Base-by-base conservation (phyloP, 2,888 invertebrate species). In the Coleophora flavipennella region DNA sequence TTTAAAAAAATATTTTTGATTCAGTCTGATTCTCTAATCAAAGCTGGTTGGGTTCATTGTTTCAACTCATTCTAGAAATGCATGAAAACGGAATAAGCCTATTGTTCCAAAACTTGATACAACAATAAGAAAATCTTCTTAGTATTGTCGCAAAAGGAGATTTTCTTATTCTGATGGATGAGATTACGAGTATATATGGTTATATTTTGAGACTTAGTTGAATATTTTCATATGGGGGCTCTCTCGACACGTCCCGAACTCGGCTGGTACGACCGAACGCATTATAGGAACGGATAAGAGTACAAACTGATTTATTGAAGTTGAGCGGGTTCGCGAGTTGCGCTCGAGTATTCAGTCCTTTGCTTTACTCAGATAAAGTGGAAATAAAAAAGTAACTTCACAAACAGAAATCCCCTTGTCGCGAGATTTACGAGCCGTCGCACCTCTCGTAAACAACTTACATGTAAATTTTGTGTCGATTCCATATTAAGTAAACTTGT, bases 291-390 rank as follows among this genome's bases (percentile, higher is more conserved):
- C 74, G 74, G 63, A 73, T 76, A 74, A 79, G 72, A 74, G 78
- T 74, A 78, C 78, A 84, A 84, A 83, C 83, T 84, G 83, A 84
- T 83, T 84, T 84, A 84, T 84, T 77, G 76, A 83, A 84, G 83
- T 83, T 83, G 75, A 75, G 75, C 77, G 66, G 70, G 72, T 62
- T 66, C 55, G 57, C 61, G 69, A 74, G 74, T 75, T 80, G 81
- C 76, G 78, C 74, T 67, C 67, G 81, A 81, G 83, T 77, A 80
- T 75, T 76, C 77, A 70, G 71, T 71, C 70, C 72, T 77, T 78
- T 71, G 67, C 74, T 63, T 71, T 73, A 72, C 70, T 70, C 75
- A 78, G 79, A 80, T 79, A 81, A 80, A 81, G 76, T 71, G 73
- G 65, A 78, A 81, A 79, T 81, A 81, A 81, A 83, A 80, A 81